Percentiles rank a stretch among this genome's conserved stretches.
These are phyloP conservation scores for Phalacrocorax brasilianus DNA, from an alignment of 2,113 vertebrate genomes.

Conservation along the genomic window DNA sequence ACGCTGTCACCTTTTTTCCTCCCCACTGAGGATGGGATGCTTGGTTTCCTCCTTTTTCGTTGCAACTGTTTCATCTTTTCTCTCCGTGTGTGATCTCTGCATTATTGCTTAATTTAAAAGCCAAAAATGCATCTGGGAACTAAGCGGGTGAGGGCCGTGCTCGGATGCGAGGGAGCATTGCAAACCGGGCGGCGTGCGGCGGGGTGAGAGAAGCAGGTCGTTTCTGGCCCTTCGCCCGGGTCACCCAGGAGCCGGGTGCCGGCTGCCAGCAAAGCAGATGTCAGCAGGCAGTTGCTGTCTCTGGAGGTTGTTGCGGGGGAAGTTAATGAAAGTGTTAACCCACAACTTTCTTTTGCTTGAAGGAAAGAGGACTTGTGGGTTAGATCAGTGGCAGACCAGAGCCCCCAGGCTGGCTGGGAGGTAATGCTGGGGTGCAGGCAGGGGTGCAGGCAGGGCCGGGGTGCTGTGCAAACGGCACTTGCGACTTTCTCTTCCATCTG, in stretches of 20 bases:
- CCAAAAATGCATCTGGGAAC: not conserved
- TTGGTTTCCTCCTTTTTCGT: not conserved
- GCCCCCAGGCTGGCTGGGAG: not conserved
- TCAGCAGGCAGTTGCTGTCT: not conserved
- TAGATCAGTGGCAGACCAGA: not conserved
- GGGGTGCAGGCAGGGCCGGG: not conserved
- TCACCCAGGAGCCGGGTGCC: not conserved
- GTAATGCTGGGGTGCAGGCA: not conserved
- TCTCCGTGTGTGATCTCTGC: not conserved
- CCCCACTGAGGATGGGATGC: no score
- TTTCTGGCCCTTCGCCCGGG: not conserved
- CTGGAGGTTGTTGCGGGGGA: not conserved
- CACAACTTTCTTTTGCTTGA: not conserved
- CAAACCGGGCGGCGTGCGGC: rapidly evolving
- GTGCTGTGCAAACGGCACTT: not conserved
- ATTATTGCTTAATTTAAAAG: not conserved
- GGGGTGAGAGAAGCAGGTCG: not conserved
- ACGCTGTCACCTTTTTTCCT: no score
- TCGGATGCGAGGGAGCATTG: not conserved
- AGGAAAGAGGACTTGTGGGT: not conserved
- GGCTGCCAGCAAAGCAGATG: not conserved
- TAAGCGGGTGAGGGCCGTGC: not conserved
- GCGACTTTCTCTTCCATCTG: not conserved
- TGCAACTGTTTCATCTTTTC: not conserved
- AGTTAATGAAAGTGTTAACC: not conserved